Percentiles rank a stretch among this genome's conserved stretches.
phyloP scores from a whole-genome alignment of 1,140 invertebrate genomes.

The Coenobita brevimanus region DNA sequence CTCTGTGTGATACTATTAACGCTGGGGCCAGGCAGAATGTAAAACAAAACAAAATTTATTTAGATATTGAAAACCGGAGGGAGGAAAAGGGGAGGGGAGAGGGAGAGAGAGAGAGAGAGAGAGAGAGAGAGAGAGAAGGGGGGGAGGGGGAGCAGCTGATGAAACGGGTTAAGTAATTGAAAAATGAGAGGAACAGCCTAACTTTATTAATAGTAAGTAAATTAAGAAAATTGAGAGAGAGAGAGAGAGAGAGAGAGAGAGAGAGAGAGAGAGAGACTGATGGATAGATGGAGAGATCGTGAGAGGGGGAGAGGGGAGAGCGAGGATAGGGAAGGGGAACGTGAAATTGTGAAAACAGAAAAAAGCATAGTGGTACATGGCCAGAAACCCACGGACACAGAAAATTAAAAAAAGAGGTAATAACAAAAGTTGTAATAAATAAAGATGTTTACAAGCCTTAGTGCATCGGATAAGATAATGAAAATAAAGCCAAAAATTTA shows the following conservation, averaged over 20 bases:
- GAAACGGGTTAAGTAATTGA: background rate
- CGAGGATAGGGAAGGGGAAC: too few relatives aligned
- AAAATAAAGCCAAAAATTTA: too few relatives aligned
- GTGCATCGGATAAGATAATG: too few relatives aligned
- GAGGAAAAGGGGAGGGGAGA: background rate
- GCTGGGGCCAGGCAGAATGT: constrained; percentile 30
- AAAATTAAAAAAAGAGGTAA: too few relatives aligned
- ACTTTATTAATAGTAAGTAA: background rate
- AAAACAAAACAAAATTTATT: constrained; percentile 56
- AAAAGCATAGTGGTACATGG: too few relatives aligned
- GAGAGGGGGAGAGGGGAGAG: too few relatives aligned
- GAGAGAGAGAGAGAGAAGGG: background rate
- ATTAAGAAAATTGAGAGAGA: background rate
- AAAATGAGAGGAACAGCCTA: background rate
- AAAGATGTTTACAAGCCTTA: too few relatives aligned
- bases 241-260: constrained; percentile 10
- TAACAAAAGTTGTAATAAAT: too few relatives aligned
- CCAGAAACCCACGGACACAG: too few relatives aligned
- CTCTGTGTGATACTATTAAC: constrained; percentile 49
- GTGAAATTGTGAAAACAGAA: too few relatives aligned
- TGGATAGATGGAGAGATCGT: background rate
- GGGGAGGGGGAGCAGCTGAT: too few relatives aligned
- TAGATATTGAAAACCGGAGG: constrained; percentile 20
- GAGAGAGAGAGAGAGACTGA: background rate
- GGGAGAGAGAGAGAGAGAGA: constrained; percentile 9